phyloP scores from a whole-genome alignment of 2,888 invertebrate species.

The Masnerella sp. region DNA sequence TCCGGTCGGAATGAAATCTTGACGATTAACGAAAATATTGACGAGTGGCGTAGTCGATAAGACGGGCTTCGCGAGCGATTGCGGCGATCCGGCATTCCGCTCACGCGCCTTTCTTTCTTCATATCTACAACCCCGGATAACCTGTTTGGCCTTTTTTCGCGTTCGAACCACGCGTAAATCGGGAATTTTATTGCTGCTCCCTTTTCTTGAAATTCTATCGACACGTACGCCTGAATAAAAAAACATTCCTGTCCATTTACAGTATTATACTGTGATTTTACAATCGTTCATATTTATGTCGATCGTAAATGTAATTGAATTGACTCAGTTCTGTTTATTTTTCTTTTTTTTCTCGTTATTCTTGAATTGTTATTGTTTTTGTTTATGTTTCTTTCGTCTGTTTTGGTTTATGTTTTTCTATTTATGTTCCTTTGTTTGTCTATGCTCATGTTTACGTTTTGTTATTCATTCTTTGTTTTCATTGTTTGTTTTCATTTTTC shows the following conservation, averaged over 20 bases:
- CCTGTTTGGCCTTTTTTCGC: slow-evolving; percentile 21
- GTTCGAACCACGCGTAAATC: slow-evolving; percentile 29
- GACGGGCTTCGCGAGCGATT: neutral
- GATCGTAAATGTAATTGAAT: no score
- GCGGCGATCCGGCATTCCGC: slow-evolving; percentile 9
- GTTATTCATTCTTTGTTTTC: no score
- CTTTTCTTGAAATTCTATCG: slow-evolving; percentile 8
- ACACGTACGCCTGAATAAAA: neutral
- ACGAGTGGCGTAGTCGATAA: neutral
- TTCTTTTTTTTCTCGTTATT: no score
- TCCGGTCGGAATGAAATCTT: slow-evolving; percentile 21
- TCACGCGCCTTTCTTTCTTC: slow-evolving; percentile 33
- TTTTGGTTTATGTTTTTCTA: no score
- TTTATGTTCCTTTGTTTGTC: no score
- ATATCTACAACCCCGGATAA: slow-evolving; percentile 37
- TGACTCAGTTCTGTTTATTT: no score
- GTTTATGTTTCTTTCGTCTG: no score
- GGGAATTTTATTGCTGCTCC: slow-evolving; percentile 17
- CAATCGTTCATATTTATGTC: no score
- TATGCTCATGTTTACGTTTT: no score
- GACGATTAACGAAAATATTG: slow-evolving; percentile 29
- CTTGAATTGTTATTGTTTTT: no score
- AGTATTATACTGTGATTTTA: no score
- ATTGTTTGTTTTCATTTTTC: no score
- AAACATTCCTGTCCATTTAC: neutral